These are phyloP conservation scores for Perca schrenkii DNA, from an alignment of 2,113 vertebrate species.

Conservation along the genomic window DNA sequence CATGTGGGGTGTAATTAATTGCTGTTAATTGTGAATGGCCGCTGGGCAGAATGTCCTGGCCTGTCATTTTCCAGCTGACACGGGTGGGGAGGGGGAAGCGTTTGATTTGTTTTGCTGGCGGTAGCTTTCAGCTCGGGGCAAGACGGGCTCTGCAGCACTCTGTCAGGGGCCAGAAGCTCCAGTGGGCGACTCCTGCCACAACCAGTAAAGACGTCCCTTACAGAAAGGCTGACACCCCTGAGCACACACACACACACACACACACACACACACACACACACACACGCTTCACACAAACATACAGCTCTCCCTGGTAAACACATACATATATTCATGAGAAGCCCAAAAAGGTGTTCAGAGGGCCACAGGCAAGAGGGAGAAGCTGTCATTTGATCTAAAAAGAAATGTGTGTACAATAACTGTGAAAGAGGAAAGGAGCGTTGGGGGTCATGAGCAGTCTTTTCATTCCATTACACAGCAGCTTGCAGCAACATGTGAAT, in stretches of 20 bases:
- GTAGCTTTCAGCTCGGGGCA: conserved; percentile 76
- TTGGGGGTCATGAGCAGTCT: conserved; percentile 39
- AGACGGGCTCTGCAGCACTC: conserved; percentile 79
- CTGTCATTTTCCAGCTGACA: conserved; percentile 79
- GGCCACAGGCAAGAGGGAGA: conserved; percentile 64
- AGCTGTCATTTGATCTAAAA: conserved; percentile 60
- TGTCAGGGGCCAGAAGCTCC: conserved; percentile 77
- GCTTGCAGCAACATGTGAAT: conserved; percentile 59
- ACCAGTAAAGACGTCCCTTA: conserved; percentile 71
- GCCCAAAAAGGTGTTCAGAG: conserved; percentile 65
- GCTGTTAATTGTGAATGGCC: conserved; percentile 85
- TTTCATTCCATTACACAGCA: conserved; percentile 51
- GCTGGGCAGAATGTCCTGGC: conserved; percentile 77
- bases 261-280: conserved; percentile 19
- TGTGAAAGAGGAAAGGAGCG: conserved; percentile 35
- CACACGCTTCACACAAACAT: conserved; percentile 25
- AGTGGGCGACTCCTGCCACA: conserved; percentile 73
- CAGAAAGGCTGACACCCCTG: conserved; percentile 62
- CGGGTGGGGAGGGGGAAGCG: conserved; percentile 21
- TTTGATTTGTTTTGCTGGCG: conserved; percentile 79
- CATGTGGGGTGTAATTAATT: conserved; percentile 75
- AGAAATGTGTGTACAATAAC: conserved; percentile 35
- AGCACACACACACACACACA: conserved; percentile 36
- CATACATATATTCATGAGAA: conserved; percentile 77
- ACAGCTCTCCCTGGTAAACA: conserved; percentile 60